Base-by-base conservation (phyloP, 2,888 invertebrate species). In the Synergus itoensis region DNA sequence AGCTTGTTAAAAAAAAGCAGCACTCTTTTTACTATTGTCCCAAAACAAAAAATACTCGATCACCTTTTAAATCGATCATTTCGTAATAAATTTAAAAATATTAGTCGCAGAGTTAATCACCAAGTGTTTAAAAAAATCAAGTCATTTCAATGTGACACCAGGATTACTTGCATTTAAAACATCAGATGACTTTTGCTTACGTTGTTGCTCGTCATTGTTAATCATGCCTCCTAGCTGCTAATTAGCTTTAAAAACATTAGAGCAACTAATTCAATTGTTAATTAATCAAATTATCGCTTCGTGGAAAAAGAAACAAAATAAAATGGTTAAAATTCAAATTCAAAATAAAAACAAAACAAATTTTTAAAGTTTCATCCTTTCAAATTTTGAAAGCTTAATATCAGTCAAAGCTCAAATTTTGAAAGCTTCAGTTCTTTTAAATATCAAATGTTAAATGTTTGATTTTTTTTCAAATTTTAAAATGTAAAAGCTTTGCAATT, bases 111-210 rank as follows among this genome's bases (percentile, higher is more conserved):
- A 60, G 21, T 60, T 21, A 43, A 67, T 43, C 14, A 67, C 21
- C 21, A 43, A 18, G 43, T 18, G 16, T 21, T 43, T 8, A 43
- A 11, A 53, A 16, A 69, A 53, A n/a, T 48, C 8, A n/a, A 73
- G 48, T 53, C 53, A 28, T 67, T 41, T 45, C 45, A 73, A 45
- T 48, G 16, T n/a, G 28, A 48, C 11, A 69, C 43, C 36, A 53
- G 48, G 28, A 53, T 73, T 53, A 53, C n/a, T 73, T 73, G 73
- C 73, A 73, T 53, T 53, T 36, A 53, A 73, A 73, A 40, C 73
- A 28, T 53, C 36, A 53, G 8, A n/a, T 73, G 16, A 45, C 48
- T 48, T 73, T 73, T 53, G 4, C n/a, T 48, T 28, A 36, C 18
- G 4, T 18, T 21, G 21, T 12, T 18, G 60, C 21, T 60, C 18